Conservation (phyloP, 2,888 invertebrate genomes). For the Drosophila emarginata region DNA sequence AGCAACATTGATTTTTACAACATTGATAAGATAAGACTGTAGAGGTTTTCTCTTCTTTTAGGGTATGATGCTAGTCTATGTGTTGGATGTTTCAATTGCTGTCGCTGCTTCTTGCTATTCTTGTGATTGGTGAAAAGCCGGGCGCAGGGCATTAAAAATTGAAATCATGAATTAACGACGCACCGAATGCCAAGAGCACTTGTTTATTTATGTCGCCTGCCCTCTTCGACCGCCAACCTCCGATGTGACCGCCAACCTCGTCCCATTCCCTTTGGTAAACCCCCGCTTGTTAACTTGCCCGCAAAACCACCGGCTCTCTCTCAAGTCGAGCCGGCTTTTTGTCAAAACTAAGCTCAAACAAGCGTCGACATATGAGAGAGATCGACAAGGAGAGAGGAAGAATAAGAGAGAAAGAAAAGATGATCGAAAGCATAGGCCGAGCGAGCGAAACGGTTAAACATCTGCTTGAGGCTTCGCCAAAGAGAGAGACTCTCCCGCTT, state of each 20-base stretch:
- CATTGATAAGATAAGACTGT: too few relatives aligned
- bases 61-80: background rate
- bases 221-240: slow-evolving; percentile 9
- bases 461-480: slow-evolving; percentile 17
- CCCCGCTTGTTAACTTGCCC: background rate
- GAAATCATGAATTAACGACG: slow-evolving; percentile 77
- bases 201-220: slow-evolving; percentile 70
- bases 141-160: slow-evolving; percentile 76
- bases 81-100: background rate
- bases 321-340: slow-evolving; percentile 55
- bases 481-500: background rate
- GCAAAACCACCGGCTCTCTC: slow-evolving; percentile 4
- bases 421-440: background rate
- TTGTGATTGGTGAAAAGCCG: slow-evolving; percentile 49
- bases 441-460: slow-evolving; percentile 65
- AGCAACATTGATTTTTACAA: too few relatives aligned
- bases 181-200: slow-evolving; percentile 76
- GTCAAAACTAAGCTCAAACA: slow-evolving; percentile 50
- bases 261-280: background rate
- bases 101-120: slow-evolving; percentile 23
- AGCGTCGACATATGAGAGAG: slow-evolving; percentile 20
- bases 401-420: background rate
- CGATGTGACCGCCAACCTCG: background rate
- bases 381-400: background rate
- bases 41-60: background rate